Conservation (phyloP, 2,888 invertebrate species). For the Cataglyphis rosenhaueri region DNA sequence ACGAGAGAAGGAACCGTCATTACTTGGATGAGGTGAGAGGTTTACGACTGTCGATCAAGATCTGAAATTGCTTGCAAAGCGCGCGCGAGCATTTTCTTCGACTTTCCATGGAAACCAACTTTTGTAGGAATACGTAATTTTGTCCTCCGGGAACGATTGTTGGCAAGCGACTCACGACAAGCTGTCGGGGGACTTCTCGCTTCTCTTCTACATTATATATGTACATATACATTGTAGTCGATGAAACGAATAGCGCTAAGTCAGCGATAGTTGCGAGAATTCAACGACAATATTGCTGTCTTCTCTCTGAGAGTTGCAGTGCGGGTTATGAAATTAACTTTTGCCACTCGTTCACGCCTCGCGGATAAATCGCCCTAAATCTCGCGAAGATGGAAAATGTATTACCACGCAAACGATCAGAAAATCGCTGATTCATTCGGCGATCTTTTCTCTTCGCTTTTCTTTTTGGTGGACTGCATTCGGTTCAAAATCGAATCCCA, state of each 20-base stretch:
- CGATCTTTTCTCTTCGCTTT: conserved; percentile 4
- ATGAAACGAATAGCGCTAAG: conserved; percentile 27
- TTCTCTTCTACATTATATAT: background rate
- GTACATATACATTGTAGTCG: background rate
- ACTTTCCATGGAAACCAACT: conserved; percentile 56
- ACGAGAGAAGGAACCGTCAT: conserved; percentile 58
- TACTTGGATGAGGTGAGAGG: conserved; percentile 65
- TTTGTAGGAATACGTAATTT: conserved; percentile 70
- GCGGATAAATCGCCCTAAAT: conserved; percentile 39
- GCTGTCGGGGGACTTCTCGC: conserved; percentile 5
- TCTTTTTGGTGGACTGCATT: background rate
- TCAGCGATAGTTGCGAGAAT: conserved; percentile 24
- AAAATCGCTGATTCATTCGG: conserved; percentile 44
- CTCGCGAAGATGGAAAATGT: background rate
- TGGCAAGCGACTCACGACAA: conserved; percentile 14
- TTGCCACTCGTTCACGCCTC: conserved; percentile 21
- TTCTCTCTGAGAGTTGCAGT: conserved; percentile 4
- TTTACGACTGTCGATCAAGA: conserved; percentile 73
- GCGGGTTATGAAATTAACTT: conserved; percentile 51
- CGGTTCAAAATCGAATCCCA: conserved; percentile 35
- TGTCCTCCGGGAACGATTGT: conserved; percentile 29
- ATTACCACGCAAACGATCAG: background rate
- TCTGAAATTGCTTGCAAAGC: conserved; percentile 60
- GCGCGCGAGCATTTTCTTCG: conserved; percentile 25
- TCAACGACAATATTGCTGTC: conserved; percentile 33